A percentile compares a stretch with the other conserved stretches of the same genome.
phyloP scores from a whole-genome alignment of 2,797 vertebrate species.

The Gephyroberyx darwinii region DNA sequence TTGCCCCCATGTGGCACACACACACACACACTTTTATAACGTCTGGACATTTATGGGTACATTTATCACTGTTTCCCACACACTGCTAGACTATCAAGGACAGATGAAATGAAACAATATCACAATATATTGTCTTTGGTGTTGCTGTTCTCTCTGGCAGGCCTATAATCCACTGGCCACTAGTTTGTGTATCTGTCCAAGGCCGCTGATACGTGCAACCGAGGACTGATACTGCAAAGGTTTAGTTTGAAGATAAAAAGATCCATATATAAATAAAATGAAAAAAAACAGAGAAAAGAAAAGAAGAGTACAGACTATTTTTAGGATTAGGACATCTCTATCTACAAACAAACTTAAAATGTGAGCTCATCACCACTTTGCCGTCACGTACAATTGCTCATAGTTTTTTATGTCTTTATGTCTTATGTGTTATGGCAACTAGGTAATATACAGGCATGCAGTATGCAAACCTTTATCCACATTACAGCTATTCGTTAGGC shows the following conservation, averaged over 20 bases:
- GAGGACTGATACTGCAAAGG: background rate
- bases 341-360: too few species aligned
- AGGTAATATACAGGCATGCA: background rate
- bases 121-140: slow-evolving; percentile 16
- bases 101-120: slow-evolving; percentile 43
- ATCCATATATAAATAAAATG: background rate
- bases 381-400: background rate
- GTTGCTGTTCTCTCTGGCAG: slow-evolving; percentile 24
- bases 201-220: slow-evolving; percentile 4
- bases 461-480: too few species aligned
- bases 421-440: background rate
- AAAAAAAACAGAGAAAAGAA: background rate
- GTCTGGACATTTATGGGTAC: slow-evolving; percentile 35
- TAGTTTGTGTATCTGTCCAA: slow-evolving; percentile 12
- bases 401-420: background rate
- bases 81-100: slow-evolving; percentile 29
- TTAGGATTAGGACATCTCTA: too few species aligned
- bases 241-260: background rate
- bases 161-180: slow-evolving; percentile 11
- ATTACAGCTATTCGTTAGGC: too few species aligned
- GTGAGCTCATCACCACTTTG: background rate
- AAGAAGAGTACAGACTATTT: background rate
- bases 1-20: slow-evolving; percentile 8
- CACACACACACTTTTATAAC: slow-evolving; percentile 8
- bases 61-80: slow-evolving; percentile 36